Conservation (phyloP, 2,113 vertebrate genomes). For the Oreochromis aureus region DNA sequence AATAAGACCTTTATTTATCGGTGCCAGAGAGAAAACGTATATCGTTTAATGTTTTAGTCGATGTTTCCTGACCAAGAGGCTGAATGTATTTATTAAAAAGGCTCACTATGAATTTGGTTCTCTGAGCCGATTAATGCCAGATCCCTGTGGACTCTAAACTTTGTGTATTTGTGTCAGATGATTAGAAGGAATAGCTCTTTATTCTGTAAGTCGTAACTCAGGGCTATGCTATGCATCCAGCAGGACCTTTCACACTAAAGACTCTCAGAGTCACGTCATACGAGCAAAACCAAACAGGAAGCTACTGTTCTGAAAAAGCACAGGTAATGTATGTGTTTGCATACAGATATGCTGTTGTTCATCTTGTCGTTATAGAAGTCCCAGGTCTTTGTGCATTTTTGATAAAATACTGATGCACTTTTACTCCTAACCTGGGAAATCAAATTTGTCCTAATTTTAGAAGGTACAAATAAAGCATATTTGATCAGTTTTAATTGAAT, state of each 20-base stretch:
- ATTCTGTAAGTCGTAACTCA: slow-evolving; percentile 21
- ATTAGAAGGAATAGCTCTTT: slow-evolving; percentile 26
- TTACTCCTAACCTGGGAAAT: not conserved
- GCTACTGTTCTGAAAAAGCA: slow-evolving; percentile 29
- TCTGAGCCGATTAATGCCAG: not conserved
- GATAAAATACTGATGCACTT: slow-evolving; percentile 8
- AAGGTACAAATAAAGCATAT: not conserved
- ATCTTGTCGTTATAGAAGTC: not conserved
- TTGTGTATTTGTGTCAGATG: slow-evolving; percentile 9
- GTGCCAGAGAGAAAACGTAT: not conserved
- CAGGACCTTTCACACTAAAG: slow-evolving; percentile 17
- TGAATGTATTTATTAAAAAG: slow-evolving; percentile 23
- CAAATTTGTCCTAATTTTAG: not conserved
- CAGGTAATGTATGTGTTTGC: slow-evolving; percentile 12
- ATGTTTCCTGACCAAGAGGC: not conserved
- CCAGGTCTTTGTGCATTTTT: slow-evolving; percentile 8
- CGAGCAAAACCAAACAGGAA: slow-evolving; percentile 24
- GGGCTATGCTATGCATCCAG: slow-evolving; percentile 48
- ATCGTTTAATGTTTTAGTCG: not conserved
- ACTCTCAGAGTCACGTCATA: not conserved
- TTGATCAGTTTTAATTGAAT: not conserved
- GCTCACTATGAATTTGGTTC: not conserved
- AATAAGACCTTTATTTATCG: not conserved
- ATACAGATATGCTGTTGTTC: not conserved
- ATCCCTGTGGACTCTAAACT: slow-evolving; percentile 7